Conservation (phyloP, 1,140 invertebrate genomes). For the Papilio polytes region DNA sequence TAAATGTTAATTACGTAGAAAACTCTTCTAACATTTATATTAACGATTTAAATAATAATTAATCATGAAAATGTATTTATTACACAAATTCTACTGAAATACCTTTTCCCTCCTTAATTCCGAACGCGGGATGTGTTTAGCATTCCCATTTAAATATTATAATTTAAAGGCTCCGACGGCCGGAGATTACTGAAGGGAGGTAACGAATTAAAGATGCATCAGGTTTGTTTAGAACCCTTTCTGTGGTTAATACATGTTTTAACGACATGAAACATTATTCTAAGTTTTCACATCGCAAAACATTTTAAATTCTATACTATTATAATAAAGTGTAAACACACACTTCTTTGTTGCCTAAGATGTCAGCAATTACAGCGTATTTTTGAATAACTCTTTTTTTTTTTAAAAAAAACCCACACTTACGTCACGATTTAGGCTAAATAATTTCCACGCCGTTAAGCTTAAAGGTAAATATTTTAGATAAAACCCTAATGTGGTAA, state of each 20-base stretch:
- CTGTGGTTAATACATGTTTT: constrained; percentile 22
- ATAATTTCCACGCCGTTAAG: too few relatives aligned
- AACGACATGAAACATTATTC: neutral
- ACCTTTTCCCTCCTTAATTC: neutral
- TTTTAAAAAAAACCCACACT: too few relatives aligned
- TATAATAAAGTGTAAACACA: too few relatives aligned
- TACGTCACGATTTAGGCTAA: too few relatives aligned
- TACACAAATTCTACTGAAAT: neutral
- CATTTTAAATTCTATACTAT: too few relatives aligned
- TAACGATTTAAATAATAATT: neutral
- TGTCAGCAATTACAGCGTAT: too few relatives aligned
- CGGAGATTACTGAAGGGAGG: constrained; percentile 23
- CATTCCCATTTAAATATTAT: constrained; percentile 34
- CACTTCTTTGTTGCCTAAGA: too few relatives aligned
- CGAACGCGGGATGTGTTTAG: constrained; percentile 16
- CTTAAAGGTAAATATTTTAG: too few relatives aligned
- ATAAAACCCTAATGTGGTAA: too few relatives aligned
- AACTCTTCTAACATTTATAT: neutral
- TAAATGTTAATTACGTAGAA: neutral
- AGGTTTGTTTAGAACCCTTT: constrained; percentile 11
- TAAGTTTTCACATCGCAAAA: neutral
- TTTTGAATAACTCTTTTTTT: too few relatives aligned
- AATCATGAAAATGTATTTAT: constrained; percentile 17
- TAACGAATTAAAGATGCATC: constrained; percentile 23
- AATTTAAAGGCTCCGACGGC: constrained; percentile 31